phyloP scores from a whole-genome alignment of 2,113 vertebrate species.

The Stegostoma tigrinum region DNA sequence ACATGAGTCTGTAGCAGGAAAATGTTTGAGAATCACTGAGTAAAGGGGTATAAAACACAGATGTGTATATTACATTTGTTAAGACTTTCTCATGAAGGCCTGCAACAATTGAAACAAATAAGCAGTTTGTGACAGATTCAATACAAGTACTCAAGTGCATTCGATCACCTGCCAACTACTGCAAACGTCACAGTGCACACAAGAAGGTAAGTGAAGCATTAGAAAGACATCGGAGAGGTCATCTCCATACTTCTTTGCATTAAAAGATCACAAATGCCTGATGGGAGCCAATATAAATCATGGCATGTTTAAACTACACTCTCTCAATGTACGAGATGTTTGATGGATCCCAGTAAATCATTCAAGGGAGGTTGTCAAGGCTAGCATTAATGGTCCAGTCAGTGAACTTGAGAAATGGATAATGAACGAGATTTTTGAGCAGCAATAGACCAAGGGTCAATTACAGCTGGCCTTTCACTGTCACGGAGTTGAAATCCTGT shows the following conservation, averaged over 20 bases:
- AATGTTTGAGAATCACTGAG: too few relatives aligned
- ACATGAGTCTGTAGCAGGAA: too few relatives aligned
- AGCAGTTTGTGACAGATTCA: neutral
- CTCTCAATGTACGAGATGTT: neutral
- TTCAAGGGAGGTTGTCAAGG: too few relatives aligned
- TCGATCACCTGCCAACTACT: neutral
- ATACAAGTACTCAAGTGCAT: neutral
- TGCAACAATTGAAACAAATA: neutral
- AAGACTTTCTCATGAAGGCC: neutral
- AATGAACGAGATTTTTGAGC: too few relatives aligned
- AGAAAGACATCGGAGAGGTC: neutral
- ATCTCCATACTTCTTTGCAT: neutral
- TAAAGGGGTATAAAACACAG: too few relatives aligned
- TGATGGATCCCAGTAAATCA: neutral
- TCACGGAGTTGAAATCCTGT: too few relatives aligned
- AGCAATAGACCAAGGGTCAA: too few relatives aligned
- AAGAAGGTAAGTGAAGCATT: neutral
- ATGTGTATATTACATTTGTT: neutral
- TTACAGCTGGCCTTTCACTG: too few relatives aligned
- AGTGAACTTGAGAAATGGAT: too few relatives aligned
- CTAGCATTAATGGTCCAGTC: too few relatives aligned
- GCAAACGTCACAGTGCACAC: neutral
- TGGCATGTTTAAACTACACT: neutral
- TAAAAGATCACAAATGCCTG: neutral
- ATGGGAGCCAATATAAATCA: neutral